Evolutionary conservation across 2,113 vertebrate genomes (phyloP).

Genomic region (Pseudorectes ferrugineus): DNA sequence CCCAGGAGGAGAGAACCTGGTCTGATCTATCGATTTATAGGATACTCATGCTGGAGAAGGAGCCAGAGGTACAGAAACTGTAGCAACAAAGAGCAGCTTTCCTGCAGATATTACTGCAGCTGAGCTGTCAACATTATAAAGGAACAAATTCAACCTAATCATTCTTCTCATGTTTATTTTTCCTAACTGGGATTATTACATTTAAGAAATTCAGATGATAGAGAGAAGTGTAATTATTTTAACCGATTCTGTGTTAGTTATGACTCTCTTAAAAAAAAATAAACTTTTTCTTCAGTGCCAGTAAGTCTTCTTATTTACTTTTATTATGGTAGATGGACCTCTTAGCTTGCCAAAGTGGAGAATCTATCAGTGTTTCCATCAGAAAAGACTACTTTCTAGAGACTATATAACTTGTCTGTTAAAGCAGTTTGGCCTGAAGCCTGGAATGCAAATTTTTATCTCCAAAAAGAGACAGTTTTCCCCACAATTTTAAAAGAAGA

Average conservation of each 20-base stretch:
- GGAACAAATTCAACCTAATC: neutral
- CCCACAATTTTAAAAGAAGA: conserved; percentile 5
- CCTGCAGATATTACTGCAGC: neutral
- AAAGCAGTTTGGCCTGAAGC: conserved; percentile 68
- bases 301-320: neutral
- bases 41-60: neutral
- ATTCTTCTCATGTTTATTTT: conserved; percentile 1
- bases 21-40: neutral
- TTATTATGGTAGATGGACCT: conserved; percentile 9
- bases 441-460: conserved; percentile 71
- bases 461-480: conserved; percentile 59
- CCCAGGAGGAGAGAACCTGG: neutral
- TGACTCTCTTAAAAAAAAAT: neutral
- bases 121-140: neutral
- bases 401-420: conserved; percentile 59
- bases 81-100: neutral
- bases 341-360: conserved; percentile 40
- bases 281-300: neutral
- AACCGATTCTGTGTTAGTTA: neutral
- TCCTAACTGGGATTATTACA: neutral
- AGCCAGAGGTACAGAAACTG: neutral
- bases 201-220: neutral
- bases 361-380: conserved; percentile 36
- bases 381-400: conserved; percentile 63
- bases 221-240: conserved; percentile 5